Evolutionary conservation across 2,797 vertebrate species (phyloP), one percentile per base, ranked within the genome.

Genomic region (Leucoraja ocellata): DNA sequence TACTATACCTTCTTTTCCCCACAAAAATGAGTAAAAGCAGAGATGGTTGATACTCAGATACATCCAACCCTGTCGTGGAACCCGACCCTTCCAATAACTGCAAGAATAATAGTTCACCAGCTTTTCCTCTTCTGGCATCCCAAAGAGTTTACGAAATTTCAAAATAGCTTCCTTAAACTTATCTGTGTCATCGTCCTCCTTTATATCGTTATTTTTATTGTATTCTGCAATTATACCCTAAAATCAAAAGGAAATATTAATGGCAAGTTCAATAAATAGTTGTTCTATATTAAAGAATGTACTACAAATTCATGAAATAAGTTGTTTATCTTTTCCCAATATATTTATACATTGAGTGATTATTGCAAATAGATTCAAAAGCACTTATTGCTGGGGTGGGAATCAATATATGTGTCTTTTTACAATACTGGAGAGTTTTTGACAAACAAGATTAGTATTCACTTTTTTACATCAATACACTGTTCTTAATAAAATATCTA

Each of bases 31-130:
- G 94, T 99, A 98, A 95, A 99, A 99, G 96, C 98, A 99, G 84
- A 99, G 95, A 95, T 99, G 99, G 96, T 99, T 99, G 96, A 99
- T 99, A 96, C 99, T 99, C 95, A 99, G 98, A 96, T 99, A 99
- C 93, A 99, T 96, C 98, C 99, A 99, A 74, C 99, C 99, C 95
- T 99, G 99, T 0, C 99, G 97, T 0, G 99, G 99, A 36, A 99
- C 98, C 93, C 97, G 98, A 81, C 98, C 98, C 94, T 99, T 99
- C 99, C 99, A 99, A 96, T 98, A 99, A 95, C 98, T 99, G 95
- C 99, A 99, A 58, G 99, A 99, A 94, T 99, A 99, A 93, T 99
- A 99, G 96, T 99, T 99, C 93, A 99, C 99, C 74, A 99, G 96
- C 95, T 99, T 99, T 95, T 99, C 99, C 93, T 99, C 98, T 78